Evolutionary conservation across 2,113 vertebrate species (phyloP).

Genomic region (Ailuropoda melanoleuca): DNA sequence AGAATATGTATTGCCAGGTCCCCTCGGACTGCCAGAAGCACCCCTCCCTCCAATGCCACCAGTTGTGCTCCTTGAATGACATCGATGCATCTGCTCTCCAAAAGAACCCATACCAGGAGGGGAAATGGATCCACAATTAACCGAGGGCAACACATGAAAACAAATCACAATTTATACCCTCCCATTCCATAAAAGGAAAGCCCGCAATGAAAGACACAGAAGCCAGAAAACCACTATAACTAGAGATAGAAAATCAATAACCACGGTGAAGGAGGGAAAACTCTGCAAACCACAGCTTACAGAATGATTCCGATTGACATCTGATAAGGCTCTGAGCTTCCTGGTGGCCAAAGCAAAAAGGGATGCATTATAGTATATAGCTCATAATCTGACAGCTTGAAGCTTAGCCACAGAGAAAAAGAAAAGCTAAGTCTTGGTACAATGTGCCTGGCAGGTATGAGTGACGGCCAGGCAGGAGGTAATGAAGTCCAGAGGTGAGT

Average conservation of each 20-base stretch:
- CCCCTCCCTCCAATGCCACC: no score
- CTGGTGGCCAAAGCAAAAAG: conserved; percentile 11
- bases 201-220: not conserved
- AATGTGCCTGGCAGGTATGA: not conserved
- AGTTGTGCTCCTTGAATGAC: not conserved
- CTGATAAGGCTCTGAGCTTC: not conserved
- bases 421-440: not conserved
- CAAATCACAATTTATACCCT: not conserved
- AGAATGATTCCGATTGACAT: not conserved
- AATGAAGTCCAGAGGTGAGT: not conserved
- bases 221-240: not conserved
- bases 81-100: not conserved
- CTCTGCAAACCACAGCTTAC: not conserved
- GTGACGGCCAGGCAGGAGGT: not conserved
- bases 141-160: not conserved
- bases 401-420: not conserved
- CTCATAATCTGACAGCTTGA: not conserved
- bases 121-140: not conserved
- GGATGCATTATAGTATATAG: accelerated
- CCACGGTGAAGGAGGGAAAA: accelerated
- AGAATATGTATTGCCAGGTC: not conserved
- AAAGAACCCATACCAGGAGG: not conserved
- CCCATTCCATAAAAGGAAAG: not conserved
- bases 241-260: not conserved
- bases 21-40: not conserved